A percentile compares a stretch with the other conserved stretches of the same genome.
phyloP scores from a whole-genome alignment of 2,113 vertebrate species.

The Psittacus erithacus region DNA sequence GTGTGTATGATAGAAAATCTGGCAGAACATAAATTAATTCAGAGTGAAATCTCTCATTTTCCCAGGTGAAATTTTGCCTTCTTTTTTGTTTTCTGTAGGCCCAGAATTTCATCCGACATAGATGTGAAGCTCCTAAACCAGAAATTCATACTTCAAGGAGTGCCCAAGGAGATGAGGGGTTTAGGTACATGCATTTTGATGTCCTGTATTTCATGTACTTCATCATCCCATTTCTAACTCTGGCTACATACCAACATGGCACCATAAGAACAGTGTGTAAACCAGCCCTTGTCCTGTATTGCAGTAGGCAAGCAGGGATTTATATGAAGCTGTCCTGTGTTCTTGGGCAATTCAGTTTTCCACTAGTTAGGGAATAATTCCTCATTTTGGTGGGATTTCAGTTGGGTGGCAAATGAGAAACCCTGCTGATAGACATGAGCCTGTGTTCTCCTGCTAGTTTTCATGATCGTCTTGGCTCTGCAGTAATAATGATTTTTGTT shows the following conservation, averaged over 20 bases:
- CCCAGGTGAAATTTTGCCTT: not conserved
- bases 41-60: not conserved
- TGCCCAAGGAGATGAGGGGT: not conserved
- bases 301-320: not conserved
- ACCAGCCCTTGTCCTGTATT: not conserved
- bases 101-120: not conserved
- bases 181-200: not conserved
- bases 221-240: not conserved
- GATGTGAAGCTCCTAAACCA: not conserved
- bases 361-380: fast-evolving
- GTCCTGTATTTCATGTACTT: not conserved
- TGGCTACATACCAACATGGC: fast-evolving
- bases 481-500: not conserved
- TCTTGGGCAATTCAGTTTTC: fast-evolving
- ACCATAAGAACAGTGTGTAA: not conserved
- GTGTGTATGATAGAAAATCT: not conserved
- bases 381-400: not conserved
- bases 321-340: fast-evolving
- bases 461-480: not conserved
- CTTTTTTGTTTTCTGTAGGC: not conserved
- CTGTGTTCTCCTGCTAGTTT: not conserved
- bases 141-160: not conserved
- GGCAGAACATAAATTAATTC: not conserved
- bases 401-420: not conserved
- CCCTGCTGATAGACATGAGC: not conserved